A percentile compares a stretch with the other conserved stretches of the same genome.
Evolutionary conservation across 2,113 vertebrate genomes (phyloP).

Genomic region (Caranx ignobilis): DNA sequence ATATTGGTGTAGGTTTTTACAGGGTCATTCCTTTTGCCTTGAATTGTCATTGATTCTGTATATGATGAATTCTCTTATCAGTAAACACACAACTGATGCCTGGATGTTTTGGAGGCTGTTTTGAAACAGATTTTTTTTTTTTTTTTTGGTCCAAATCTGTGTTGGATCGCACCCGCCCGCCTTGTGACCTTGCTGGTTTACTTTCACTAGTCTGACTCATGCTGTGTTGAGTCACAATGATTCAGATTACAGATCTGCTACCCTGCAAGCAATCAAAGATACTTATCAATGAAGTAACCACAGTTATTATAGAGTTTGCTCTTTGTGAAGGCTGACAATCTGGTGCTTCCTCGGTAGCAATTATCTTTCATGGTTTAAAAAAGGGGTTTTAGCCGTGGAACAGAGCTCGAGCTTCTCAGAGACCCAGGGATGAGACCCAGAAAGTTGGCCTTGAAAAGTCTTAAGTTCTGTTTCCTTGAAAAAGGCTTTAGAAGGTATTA

Average conservation of each 20-base stretch:
- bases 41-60: constrained; percentile 1
- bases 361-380: not conserved
- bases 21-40: not conserved
- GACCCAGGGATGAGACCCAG: no score
- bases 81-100: not conserved
- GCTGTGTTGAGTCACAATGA: constrained; percentile 41
- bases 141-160: not conserved
- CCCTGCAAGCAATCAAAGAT: constrained; percentile 12
- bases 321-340: not conserved
- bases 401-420: not conserved
- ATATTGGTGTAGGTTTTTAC: not conserved
- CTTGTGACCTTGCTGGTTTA: not conserved
- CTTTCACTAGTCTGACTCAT: constrained; percentile 43
- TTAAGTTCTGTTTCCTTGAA: not conserved
- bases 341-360: not conserved
- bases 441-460: no score
- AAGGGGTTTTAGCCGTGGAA: not conserved
- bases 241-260: constrained; percentile 18
- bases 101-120: not conserved
- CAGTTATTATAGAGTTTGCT: not conserved
- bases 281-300: not conserved
- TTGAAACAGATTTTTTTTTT: constrained; percentile 14
- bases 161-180: not conserved
- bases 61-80: not conserved
- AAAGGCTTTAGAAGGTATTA: not conserved